These are phyloP conservation scores for Choloepus didactylus DNA, from an alignment of 2,797 vertebrate species.

Conservation along the genomic window DNA sequence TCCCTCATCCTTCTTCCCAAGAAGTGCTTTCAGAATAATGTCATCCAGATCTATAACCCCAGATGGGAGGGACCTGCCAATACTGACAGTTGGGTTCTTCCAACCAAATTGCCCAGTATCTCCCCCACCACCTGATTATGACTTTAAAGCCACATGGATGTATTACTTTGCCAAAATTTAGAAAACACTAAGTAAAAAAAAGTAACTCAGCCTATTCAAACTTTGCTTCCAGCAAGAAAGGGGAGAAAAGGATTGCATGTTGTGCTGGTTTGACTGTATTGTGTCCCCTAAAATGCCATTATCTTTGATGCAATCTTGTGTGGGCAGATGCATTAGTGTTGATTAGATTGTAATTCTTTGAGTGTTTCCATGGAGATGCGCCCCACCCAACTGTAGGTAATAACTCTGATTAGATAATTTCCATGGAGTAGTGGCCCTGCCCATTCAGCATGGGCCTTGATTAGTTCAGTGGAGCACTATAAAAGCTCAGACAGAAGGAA, in stretches of 20 bases:
- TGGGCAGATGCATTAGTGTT: no score
- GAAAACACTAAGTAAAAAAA: slow-evolving; percentile 55
- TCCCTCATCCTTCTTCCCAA: background rate
- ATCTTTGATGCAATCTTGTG: no score
- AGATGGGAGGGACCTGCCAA: background rate
- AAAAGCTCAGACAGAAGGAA: no score
- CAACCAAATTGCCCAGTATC: background rate
- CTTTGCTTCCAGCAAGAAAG: slow-evolving; percentile 45
- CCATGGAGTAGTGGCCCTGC: no score
- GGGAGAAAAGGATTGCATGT: background rate
- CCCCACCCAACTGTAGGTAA: no score
- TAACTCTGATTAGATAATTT: no score
- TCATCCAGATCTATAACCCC: background rate
- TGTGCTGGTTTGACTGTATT: no score
- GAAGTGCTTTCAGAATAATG: slow-evolving; percentile 26
- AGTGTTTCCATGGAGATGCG: no score
- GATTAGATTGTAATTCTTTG: no score
- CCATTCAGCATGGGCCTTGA: no score
- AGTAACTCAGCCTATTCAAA: slow-evolving; percentile 61
- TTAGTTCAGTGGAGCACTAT: no score
- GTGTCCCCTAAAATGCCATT: no score
- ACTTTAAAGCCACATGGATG: slow-evolving; percentile 28
- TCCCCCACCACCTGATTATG: slow-evolving; percentile 13
- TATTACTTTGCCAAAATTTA: slow-evolving; percentile 65
- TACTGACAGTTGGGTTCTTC: background rate